A percentile compares a stretch with the other conserved stretches of the same genome.
Conservation (phyloP, 2,888 invertebrate species). For the Willowsia nigromaculata region DNA sequence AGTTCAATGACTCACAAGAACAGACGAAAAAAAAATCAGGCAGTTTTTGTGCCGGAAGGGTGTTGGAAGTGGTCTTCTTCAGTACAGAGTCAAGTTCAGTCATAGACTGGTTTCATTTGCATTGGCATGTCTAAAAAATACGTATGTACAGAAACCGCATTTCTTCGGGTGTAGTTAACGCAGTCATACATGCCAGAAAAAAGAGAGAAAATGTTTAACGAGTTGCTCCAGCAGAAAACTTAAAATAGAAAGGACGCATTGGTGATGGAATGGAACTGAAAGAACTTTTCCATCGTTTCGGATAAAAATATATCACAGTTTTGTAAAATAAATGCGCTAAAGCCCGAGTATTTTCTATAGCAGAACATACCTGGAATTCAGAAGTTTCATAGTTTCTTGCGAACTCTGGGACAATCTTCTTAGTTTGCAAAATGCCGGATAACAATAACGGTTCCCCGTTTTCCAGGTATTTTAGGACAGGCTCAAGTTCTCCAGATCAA, state of each 20-base stretch:
- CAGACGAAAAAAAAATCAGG: slow-evolving; percentile 27
- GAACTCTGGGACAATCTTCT: not conserved
- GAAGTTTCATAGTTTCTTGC: not conserved
- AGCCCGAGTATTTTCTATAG: not conserved
- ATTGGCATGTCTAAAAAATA: not conserved
- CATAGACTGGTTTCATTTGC: not conserved
- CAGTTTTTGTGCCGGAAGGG: slow-evolving; percentile 67
- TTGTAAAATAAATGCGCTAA: too few species aligned
- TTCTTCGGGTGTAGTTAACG: not conserved
- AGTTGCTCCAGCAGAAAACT: not conserved
- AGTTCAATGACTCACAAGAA: slow-evolving; percentile 64
- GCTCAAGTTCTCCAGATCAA: not conserved
- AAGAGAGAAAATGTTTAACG: not conserved
- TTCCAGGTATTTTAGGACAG: not conserved
- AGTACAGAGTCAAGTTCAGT: slow-evolving; percentile 47
- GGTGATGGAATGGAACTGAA: not conserved
- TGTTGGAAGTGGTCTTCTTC: slow-evolving; percentile 53
- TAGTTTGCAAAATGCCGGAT: slow-evolving; percentile 59
- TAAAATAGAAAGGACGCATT: not conserved
- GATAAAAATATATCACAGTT: not conserved
- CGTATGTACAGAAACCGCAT: not conserved
- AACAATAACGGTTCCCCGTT: slow-evolving; percentile 49
- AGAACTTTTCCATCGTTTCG: too few species aligned
- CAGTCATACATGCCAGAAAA: not conserved
- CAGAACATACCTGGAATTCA: not conserved